A percentile compares a stretch with the other conserved stretches of the same genome.
Evolutionary conservation across 92 coral and sea anemone species (phyloP).

Genomic region (Siderastrea siderea): DNA sequence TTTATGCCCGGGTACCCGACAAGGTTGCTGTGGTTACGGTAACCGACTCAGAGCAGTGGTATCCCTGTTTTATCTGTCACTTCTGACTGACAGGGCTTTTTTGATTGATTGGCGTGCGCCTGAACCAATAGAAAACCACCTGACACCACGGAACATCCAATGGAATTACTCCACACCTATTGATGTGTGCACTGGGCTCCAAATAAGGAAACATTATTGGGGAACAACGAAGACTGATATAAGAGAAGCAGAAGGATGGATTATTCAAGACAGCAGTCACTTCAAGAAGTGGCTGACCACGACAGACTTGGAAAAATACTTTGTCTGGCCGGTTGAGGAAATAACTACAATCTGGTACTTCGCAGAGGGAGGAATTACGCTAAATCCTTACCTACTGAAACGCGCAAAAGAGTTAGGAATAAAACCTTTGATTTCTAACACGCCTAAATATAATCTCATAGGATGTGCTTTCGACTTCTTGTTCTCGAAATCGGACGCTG

Average conservation of each 20-base stretch:
- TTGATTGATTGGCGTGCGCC: constrained; percentile 89
- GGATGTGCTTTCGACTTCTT: constrained; percentile 92
- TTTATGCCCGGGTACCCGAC: constrained; percentile 78
- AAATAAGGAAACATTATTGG: constrained; percentile 85
- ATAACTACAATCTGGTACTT: constrained; percentile 90
- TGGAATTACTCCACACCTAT: constrained; percentile 84
- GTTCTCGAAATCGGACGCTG: constrained; percentile 76
- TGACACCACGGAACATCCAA: constrained; percentile 78
- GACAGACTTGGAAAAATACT: constrained; percentile 70
- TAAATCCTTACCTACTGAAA: constrained; percentile 73
- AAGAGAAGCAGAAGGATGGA: constrained; percentile 81
- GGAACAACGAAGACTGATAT: constrained; percentile 81
- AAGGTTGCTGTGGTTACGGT: constrained; percentile 95
- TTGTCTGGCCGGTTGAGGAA: constrained; percentile 75
- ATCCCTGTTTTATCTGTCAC: constrained; percentile 83
- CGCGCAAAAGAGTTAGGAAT: constrained; percentile 76
- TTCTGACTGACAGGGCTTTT: constrained; percentile 89
- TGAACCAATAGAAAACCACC: constrained; percentile 86
- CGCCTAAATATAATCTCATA: constrained; percentile 74
- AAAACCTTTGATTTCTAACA: constrained; percentile 65
- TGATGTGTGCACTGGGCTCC: constrained; percentile 78
- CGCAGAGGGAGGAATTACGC: constrained; percentile 78
- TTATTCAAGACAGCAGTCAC: constrained; percentile 70
- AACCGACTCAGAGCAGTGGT: constrained; percentile 87
- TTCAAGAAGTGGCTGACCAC: constrained; percentile 72